Base-by-base conservation (phyloP, 2,797 vertebrate genomes). In the Gallinago stenura region DNA sequence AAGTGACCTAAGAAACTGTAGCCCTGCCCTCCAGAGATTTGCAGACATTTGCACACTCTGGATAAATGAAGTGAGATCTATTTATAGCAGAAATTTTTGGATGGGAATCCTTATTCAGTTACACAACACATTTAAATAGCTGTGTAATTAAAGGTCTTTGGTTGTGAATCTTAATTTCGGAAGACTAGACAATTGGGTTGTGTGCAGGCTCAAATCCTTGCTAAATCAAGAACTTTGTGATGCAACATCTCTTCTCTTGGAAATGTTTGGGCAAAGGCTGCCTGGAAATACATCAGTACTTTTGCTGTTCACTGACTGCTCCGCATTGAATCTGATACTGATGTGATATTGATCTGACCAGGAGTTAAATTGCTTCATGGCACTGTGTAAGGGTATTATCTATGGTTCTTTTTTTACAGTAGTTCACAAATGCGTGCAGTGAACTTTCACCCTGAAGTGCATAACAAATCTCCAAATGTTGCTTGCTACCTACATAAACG, bases 231-330 rank as follows among this genome's bases (percentile, higher is more conserved):
- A 30, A 39, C 12, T 84, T 75, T 39, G 24, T 53, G 28, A 58
- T 61, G 26, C 12, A 79, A 15, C 4, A 53, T 31, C 14, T 71
- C 30, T 53, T 82, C 15, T 84, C 39, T 60, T 88, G 28, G 87
- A 76, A 97, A 92, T 85, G 16, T 90, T 97, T 97, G 96, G 94
- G 95, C 95, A 87, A 97, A 97, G 98, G 94, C 97, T 98, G 97
- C 94, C 97, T 98, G 98, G 24, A 89, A 75, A 83, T 54, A 78
- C 56, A 5, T 41, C 95, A 51, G 50, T 26, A 26, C 26, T 51
- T 51, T 25, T 51, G 25, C 25, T 26, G 25, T 95, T 60, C 96
- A 95, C 97, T 98, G 97, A 97, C 90, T 30, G 46, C 62, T 81
- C 93, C 96, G 87, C 22, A 13, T 72, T 28, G 26, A 64, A 54